Conservation (phyloP, 64 coral and sea anemone species). For the Actinia tenebrosa region DNA sequence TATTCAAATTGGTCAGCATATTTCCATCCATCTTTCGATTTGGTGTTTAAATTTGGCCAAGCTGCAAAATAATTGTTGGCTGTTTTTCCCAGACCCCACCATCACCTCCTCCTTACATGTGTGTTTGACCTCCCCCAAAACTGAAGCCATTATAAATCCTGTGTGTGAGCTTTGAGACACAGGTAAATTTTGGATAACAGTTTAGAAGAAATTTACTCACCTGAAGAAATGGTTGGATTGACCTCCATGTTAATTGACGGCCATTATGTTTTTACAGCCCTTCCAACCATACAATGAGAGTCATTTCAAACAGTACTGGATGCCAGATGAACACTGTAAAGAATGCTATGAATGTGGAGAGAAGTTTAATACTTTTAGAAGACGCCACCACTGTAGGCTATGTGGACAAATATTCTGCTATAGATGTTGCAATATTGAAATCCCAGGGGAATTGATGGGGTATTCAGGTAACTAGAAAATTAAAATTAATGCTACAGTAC, state of each 20-base stretch:
- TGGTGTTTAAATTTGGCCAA: no score
- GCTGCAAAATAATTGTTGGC: no score
- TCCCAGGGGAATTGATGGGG: slow-evolving; percentile 85
- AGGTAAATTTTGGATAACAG: no score
- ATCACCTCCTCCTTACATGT: no score
- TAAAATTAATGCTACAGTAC: not conserved
- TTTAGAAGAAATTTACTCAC: no score
- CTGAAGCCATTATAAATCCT: no score
- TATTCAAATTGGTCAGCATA: no score
- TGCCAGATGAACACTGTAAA: slow-evolving; percentile 95
- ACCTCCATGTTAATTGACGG: not conserved
- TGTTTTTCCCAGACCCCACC: no score
- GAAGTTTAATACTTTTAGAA: slow-evolving; percentile 90
- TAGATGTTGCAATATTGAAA: slow-evolving; percentile 85
- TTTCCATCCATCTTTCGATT: no score
- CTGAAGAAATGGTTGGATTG: no score
- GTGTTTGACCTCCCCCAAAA: no score
- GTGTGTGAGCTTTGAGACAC: no score
- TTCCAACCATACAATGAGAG: slow-evolving; percentile 67
- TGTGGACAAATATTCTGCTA: slow-evolving; percentile 99
- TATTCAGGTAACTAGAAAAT: slow-evolving; percentile 57
- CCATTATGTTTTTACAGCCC: slow-evolving; percentile 26
- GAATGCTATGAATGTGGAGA: slow-evolving; percentile 97
- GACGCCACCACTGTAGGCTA: slow-evolving; percentile 87
- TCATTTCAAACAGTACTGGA: slow-evolving; percentile 96